phyloP scores from a whole-genome alignment of 2,797 vertebrate genomes.

The Melanotaenia maccullochi region DNA sequence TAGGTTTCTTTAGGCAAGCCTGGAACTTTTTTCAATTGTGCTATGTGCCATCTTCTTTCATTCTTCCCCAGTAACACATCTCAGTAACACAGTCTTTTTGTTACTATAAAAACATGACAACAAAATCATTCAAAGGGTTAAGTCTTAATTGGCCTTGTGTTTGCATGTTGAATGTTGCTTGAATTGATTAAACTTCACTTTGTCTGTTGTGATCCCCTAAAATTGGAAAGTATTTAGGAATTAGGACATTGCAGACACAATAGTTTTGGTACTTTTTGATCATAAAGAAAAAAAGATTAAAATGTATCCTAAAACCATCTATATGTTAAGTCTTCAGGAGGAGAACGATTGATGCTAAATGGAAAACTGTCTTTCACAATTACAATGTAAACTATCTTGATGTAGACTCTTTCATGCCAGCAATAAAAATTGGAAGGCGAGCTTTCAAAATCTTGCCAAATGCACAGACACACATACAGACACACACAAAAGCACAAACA shows the following conservation, averaged over 20 bases:
- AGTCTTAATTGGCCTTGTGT: no score
- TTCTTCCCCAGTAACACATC: no score
- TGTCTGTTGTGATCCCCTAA: no score
- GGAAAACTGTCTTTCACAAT: slow-evolving; percentile 24
- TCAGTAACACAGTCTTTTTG: no score
- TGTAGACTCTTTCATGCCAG: slow-evolving; percentile 55
- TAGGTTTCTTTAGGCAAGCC: no score
- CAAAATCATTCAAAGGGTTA: no score
- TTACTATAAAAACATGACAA: no score
- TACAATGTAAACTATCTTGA: slow-evolving; percentile 43
- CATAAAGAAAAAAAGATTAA: slow-evolving; percentile 3
- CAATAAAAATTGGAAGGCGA: slow-evolving; percentile 58
- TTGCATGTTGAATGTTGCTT: no score
- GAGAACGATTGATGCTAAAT: slow-evolving; percentile 22
- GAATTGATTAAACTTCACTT: no score
- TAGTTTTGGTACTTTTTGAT: neutral
- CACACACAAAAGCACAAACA: slow-evolving; percentile 21
- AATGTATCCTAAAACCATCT: slow-evolving; percentile 2
- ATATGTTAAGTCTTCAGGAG: slow-evolving; percentile 3
- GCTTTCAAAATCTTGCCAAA: slow-evolving; percentile 54
- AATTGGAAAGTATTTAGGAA: neutral
- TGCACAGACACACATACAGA: slow-evolving; percentile 29
- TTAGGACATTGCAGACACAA: slow-evolving; percentile 18
- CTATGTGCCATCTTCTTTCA: no score
- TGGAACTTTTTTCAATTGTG: no score